Evolutionary conservation across 2,888 invertebrate genomes (phyloP).

Genomic region (Platycheirus albimanus): DNA sequence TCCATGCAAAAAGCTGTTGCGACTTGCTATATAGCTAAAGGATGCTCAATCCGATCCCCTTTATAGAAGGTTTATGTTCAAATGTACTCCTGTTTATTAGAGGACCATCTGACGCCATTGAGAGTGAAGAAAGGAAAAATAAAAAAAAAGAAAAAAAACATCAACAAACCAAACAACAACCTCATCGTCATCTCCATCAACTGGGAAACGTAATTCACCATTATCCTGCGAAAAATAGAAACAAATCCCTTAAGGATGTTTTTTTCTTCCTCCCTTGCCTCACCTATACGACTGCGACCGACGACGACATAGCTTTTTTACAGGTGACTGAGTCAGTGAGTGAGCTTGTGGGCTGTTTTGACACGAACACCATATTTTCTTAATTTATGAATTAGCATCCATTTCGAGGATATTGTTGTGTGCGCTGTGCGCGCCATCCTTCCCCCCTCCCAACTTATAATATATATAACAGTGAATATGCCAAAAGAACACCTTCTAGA

Average conservation of each 20-base stretch:
- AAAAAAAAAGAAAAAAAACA: background rate
- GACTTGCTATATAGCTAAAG: conserved; percentile 18
- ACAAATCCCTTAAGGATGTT: conserved; percentile 29
- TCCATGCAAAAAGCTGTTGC: conserved; percentile 43
- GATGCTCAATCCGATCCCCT: conserved; percentile 21
- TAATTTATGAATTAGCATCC: conserved; percentile 70
- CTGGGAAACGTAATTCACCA: conserved; percentile 40
- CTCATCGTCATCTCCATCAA: conserved; percentile 34
- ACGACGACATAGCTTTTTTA: background rate
- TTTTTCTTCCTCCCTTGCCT: too few species aligned
- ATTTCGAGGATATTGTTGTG: conserved; percentile 31
- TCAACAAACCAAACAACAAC: too few species aligned
- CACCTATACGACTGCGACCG: too few species aligned
- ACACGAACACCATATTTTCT: conserved; percentile 70
- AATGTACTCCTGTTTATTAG: conserved; percentile 53
- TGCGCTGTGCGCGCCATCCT: conserved; percentile 5
- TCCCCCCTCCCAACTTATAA: background rate
- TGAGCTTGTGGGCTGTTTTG: conserved; percentile 54
- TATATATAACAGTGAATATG: background rate
- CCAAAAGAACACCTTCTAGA: conserved; percentile 34
- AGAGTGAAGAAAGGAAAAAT: background rate
- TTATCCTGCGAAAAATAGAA: conserved; percentile 42
- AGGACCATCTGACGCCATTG: conserved; percentile 55
- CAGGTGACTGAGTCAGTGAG: conserved; percentile 45
- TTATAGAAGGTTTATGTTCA: conserved; percentile 20